Evolutionary conservation across 2,888 invertebrate genomes (phyloP).

Genomic region (Horisme vitalbata): DNA sequence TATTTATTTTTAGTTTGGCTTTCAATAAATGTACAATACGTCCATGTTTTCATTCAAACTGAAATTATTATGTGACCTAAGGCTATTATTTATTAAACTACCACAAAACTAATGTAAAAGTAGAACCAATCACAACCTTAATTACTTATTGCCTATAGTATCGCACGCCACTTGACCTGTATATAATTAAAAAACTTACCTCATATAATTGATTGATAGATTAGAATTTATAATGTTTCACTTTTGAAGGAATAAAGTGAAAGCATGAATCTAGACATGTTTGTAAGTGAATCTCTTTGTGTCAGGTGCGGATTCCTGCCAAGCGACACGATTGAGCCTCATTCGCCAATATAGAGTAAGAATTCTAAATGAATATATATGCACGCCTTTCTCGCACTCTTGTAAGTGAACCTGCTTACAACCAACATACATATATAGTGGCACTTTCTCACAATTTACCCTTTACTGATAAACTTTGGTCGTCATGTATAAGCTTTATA

Average conservation of each 20-base stretch:
- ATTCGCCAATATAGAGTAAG: slow-evolving; percentile 80
- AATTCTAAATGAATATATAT: slow-evolving; percentile 45
- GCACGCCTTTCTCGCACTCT: slow-evolving; percentile 37
- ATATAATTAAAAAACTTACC: slow-evolving; percentile 1
- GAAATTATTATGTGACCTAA: too few relatives aligned
- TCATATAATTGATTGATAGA: background rate
- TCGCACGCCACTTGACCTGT: slow-evolving; percentile 12
- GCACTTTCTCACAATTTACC: slow-evolving; percentile 15
- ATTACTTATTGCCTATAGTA: slow-evolving; percentile 6
- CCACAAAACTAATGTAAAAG: slow-evolving; percentile 1
- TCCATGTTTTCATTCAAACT: too few relatives aligned
- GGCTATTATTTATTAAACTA: background rate
- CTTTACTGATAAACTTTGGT: slow-evolving; percentile 6
- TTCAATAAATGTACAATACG: too few relatives aligned
- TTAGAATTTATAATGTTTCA: slow-evolving; percentile 5
- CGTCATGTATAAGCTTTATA: background rate
- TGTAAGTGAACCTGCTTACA: slow-evolving; percentile 13
- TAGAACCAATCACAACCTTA: background rate
- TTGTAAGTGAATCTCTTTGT: slow-evolving; percentile 57
- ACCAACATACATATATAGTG: slow-evolving; percentile 5
- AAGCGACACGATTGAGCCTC: slow-evolving; percentile 77
- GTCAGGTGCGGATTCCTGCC: slow-evolving; percentile 81
- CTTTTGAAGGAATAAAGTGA: background rate
- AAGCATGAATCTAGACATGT: slow-evolving; percentile 7
- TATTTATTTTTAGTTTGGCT: too few relatives aligned